A percentile compares a stretch with the other conserved stretches of the same genome.
phyloP scores from a whole-genome alignment of 2,113 vertebrate genomes.

The Bos javanicus region DNA sequence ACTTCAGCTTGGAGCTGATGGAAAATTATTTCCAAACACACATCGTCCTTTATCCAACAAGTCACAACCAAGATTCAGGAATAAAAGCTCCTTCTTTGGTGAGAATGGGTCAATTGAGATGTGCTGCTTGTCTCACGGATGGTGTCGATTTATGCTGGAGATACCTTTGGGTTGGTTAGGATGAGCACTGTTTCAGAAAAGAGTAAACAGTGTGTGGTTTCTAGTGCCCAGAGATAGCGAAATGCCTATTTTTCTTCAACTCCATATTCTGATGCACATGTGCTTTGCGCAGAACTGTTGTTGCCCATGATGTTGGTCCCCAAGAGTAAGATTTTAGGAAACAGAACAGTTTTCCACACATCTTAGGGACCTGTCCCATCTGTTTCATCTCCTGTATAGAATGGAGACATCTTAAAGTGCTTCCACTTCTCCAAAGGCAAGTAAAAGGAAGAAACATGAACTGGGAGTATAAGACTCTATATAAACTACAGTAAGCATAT shows the following conservation, averaged over 20 bases:
- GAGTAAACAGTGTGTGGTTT: not conserved
- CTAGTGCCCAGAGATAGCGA: not conserved
- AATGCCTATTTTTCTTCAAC: not conserved
- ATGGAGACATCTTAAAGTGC: too few species aligned
- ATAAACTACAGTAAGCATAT: accelerated
- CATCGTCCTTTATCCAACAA: not conserved
- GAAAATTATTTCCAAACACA: not conserved
- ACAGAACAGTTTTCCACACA: not conserved
- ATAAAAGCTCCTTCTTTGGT: not conserved
- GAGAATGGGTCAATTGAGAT: not conserved
- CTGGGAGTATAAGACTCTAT: accelerated
- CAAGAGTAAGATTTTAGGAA: not conserved
- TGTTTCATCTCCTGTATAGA: not conserved
- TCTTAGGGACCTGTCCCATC: not conserved
- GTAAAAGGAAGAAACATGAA: not conserved
- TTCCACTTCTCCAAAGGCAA: not conserved
- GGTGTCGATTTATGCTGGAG: not conserved
- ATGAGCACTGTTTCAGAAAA: not conserved
- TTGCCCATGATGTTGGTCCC: accelerated
- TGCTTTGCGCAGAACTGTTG: not conserved
- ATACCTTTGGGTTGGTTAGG: not conserved
- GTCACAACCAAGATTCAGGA: not conserved
- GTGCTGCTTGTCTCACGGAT: not conserved
- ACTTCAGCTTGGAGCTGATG: not conserved
- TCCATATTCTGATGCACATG: not conserved